A percentile compares a stretch with the other conserved stretches of the same genome.
Evolutionary conservation across 2,888 invertebrate species (phyloP).

Genomic region (Drosophila nr. perissopoda): DNA sequence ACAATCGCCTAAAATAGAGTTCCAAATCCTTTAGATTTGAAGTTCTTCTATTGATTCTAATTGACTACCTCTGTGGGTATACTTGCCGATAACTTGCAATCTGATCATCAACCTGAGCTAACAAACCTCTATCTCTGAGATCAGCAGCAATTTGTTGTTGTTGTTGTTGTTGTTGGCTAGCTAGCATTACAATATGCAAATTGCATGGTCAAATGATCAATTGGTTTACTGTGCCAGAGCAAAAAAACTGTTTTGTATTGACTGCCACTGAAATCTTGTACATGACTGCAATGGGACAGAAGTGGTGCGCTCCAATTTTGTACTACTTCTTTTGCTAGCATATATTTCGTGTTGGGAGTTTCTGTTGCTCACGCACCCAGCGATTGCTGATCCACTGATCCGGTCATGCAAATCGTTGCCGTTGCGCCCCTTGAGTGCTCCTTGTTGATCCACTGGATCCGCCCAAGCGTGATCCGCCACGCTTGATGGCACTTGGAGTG

Average conservation of each 20-base stretch:
- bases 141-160: conserved; percentile 6
- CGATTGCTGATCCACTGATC: conserved; percentile 54
- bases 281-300: conserved; percentile 34
- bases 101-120: neutral
- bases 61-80: neutral
- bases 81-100: neutral
- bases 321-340: conserved; percentile 37
- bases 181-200: conserved; percentile 60
- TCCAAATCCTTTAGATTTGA: neutral
- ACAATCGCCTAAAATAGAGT: neutral
- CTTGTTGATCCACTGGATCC: conserved; percentile 36
- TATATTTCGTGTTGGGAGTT: conserved; percentile 28
- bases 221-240: conserved; percentile 81
- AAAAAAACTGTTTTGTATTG: conserved; percentile 12
- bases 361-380: conserved; percentile 66
- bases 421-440: conserved; percentile 57
- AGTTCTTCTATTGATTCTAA: neutral
- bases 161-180: neutral
- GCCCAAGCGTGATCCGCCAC: conserved; percentile 54
- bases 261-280: conserved; percentile 47
- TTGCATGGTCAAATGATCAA: conserved; percentile 83
- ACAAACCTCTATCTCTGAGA: conserved; percentile 1
- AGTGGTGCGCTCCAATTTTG: conserved; percentile 72
- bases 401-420: conserved; percentile 75
- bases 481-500: conserved; percentile 57